Percentiles rank a stretch among this genome's conserved stretches.
phyloP scores from a whole-genome alignment of 2,797 vertebrate species.

The Sebastes alutus region DNA sequence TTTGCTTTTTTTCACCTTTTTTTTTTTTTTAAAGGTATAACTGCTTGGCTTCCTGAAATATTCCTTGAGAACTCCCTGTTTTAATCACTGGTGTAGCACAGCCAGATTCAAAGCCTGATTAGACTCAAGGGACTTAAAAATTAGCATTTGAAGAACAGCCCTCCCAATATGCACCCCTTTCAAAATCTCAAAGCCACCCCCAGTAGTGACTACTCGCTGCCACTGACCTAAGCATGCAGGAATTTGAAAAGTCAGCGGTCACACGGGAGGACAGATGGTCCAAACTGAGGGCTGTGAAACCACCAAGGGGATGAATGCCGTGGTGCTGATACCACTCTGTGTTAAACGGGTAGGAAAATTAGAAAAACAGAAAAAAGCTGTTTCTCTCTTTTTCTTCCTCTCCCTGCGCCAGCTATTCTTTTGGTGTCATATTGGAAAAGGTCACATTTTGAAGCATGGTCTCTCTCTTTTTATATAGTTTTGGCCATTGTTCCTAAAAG shows the following conservation, averaged over 20 bases:
- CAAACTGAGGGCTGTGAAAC: constrained; percentile 5
- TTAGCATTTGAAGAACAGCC: constrained; percentile 27
- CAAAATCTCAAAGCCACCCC: not conserved
- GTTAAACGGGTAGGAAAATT: constrained; percentile 23
- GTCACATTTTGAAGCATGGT: not conserved
- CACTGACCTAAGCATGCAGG: not conserved
- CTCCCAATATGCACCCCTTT: not conserved
- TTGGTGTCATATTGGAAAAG: not conserved
- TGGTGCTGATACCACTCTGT: not conserved
- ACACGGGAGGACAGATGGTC: constrained; percentile 16
- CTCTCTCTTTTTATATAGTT: not conserved
- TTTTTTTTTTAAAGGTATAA: not conserved
- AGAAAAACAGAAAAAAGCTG: not conserved
- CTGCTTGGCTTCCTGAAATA: constrained; percentile 19
- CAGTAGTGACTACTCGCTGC: not conserved
- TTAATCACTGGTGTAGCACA: constrained; percentile 19
- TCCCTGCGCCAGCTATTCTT: not conserved
- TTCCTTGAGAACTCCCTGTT: not conserved
- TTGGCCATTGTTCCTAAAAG: not conserved
- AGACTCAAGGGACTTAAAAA: constrained; percentile 16
- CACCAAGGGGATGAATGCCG: not conserved
- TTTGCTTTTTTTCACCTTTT: not conserved
- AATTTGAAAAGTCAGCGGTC: constrained; percentile 7
- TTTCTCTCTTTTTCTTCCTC: not conserved
- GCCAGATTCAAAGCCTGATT: constrained; percentile 32